A percentile compares a stretch with the other conserved stretches of the same genome.
These are phyloP conservation scores for Cistogaster globosa DNA, from an alignment of 2,888 invertebrate species.

Conservation along the genomic window DNA sequence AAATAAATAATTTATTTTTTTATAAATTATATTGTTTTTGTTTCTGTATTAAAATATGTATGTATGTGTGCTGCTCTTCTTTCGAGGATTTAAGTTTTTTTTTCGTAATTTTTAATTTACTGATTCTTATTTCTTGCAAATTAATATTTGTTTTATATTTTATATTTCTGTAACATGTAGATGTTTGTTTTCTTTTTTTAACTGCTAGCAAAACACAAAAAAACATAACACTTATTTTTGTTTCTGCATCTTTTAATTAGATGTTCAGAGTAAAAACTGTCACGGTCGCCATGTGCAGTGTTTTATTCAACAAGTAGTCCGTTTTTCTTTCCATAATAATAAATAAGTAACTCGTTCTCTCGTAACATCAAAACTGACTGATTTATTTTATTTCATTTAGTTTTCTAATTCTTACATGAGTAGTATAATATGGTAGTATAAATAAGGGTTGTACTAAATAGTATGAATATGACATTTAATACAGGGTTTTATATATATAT, in stretches of 20 bases:
- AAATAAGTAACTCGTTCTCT: no score
- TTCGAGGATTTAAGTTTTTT: constrained; percentile 47
- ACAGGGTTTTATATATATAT: no score
- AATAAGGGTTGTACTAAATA: no score
- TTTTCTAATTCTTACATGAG: no score
- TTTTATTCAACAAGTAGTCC: no score
- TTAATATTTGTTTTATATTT: constrained; percentile 51
- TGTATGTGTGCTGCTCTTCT: constrained; percentile 56
- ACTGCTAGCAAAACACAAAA: constrained; percentile 70
- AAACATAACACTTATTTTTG: constrained; percentile 70
- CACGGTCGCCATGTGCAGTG: no score
- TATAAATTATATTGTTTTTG: constrained; percentile 21
- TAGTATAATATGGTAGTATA: no score
- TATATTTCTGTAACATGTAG: constrained; percentile 69
- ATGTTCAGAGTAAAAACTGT: constrained; percentile 90
- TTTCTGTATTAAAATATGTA: constrained; percentile 44
- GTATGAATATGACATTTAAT: no score
- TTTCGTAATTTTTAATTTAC: constrained; percentile 13
- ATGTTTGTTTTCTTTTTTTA: constrained; percentile 51
- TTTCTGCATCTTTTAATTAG: constrained; percentile 60
- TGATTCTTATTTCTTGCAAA: constrained; percentile 64
- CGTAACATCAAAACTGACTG: no score
- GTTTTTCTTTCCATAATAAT: no score
- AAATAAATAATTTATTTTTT: constrained; percentile 24
- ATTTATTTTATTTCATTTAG: no score